Evolutionary conservation across 2,888 invertebrate species (phyloP).

Genomic region (Dorcus parallelipipedus): DNA sequence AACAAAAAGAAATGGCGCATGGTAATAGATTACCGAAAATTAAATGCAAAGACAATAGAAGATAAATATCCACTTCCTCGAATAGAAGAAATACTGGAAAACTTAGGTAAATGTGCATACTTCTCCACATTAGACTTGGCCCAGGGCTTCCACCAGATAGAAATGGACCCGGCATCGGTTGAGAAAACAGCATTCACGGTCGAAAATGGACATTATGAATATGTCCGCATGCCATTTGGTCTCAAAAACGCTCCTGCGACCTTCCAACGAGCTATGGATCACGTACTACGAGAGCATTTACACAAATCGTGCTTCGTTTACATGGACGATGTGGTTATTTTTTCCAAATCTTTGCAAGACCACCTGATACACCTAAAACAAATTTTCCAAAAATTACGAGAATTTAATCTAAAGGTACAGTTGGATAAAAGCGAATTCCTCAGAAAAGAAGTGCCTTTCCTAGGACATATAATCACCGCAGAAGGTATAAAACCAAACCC

Average conservation of each 20-base stretch:
- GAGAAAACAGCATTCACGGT: conserved; percentile 20
- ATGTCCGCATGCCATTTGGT: conserved; percentile 13
- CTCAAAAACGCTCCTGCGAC: conserved; percentile 14
- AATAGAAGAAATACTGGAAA: too few relatives aligned
- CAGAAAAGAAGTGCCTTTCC: conserved; percentile 12
- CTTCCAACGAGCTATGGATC: conserved; percentile 15
- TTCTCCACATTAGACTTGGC: too few relatives aligned
- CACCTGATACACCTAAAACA: conserved; percentile 9
- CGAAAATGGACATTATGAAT: conserved; percentile 20
- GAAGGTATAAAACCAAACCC: conserved; percentile 18
- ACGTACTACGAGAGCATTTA: conserved; percentile 9
- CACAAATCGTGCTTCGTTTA: neutral
- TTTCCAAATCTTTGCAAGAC: conserved; percentile 10
- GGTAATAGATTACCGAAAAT: too few relatives aligned
- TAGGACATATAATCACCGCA: conserved; percentile 14
- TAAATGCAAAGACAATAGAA: too few relatives aligned
- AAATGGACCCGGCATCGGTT: conserved; percentile 20
- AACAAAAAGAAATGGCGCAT: too few relatives aligned
- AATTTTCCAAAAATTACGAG: conserved; percentile 11
- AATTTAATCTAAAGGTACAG: conserved; percentile 16
- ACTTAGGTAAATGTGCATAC: too few relatives aligned
- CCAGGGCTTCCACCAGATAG: too few relatives aligned
- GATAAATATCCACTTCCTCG: too few relatives aligned
- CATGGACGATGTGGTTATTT: conserved; percentile 16
- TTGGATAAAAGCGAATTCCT: conserved; percentile 15